Conservation (phyloP, 37 sponge, comb jelly and placozoan species). For the Lycopodina hypogea region DNA sequence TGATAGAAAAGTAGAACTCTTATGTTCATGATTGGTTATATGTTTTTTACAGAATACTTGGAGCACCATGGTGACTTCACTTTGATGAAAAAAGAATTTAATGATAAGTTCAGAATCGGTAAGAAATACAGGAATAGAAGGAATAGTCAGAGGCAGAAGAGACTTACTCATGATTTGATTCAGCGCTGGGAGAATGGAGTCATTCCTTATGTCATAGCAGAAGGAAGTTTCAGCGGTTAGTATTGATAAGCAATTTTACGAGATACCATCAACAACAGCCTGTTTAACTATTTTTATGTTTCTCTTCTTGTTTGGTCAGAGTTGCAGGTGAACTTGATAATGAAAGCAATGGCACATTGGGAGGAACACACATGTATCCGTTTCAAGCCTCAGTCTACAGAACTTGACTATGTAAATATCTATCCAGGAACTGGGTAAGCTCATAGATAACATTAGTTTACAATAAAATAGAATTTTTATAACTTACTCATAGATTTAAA, state of each 20-base stretch:
- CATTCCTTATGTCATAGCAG: conserved; percentile 39
- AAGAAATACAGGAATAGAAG: background rate
- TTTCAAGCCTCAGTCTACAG: conserved; percentile 26
- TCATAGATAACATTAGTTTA: background rate
- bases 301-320: conserved; percentile 29
- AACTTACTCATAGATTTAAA: background rate
- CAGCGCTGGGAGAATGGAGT: conserved; percentile 55
- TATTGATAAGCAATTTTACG: background rate
- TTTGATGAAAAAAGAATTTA: background rate
- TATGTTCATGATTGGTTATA: background rate
- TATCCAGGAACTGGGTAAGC: background rate
- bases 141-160: too few species aligned
- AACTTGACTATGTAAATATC: conserved; percentile 24
- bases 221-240: conserved; percentile 40
- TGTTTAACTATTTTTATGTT: background rate
- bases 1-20: background rate
- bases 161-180: background rate
- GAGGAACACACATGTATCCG: conserved; percentile 77
- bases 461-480: background rate
- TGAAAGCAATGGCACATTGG: conserved; percentile 66
- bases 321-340: conserved; percentile 21
- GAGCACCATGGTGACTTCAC: background rate
- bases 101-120: background rate
- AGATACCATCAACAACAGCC: background rate
- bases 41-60: background rate